A percentile compares a stretch with the other conserved stretches of the same genome.
phyloP scores from a whole-genome alignment of 1,140 invertebrate genomes.

The Propsilocerus akamusi region DNA sequence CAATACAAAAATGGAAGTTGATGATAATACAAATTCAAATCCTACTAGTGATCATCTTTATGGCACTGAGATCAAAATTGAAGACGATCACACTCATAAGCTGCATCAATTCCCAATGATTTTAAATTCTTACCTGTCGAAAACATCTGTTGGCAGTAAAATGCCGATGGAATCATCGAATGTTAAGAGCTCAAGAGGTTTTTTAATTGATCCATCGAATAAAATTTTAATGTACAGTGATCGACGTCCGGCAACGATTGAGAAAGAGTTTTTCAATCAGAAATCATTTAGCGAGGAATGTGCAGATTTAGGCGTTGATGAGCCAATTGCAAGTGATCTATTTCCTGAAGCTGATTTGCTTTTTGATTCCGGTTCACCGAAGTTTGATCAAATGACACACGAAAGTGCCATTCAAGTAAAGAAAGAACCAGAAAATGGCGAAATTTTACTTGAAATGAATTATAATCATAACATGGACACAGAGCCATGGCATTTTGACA shows the following conservation, averaged over 20 bases:
- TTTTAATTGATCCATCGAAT: neutral
- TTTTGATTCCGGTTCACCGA: slow-evolving; percentile 26
- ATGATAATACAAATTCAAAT: neutral
- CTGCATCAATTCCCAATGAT: neutral
- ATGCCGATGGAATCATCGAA: neutral
- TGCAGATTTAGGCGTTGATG: slow-evolving; percentile 55
- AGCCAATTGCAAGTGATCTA: slow-evolving; percentile 53
- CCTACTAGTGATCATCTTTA: neutral
- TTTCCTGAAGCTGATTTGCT: slow-evolving; percentile 55
- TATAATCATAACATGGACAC: neutral
- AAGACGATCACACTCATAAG: neutral
- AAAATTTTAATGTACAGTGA: slow-evolving; percentile 10
- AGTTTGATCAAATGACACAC: neutral
- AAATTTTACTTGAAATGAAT: neutral
- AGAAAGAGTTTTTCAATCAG: slow-evolving; percentile 35
- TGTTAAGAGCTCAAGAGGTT: neutral
- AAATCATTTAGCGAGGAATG: slow-evolving; percentile 58
- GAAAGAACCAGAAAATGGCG: neutral
- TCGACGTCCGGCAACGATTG: slow-evolving; percentile 28
- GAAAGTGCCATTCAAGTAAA: neutral
- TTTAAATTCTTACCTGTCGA: neutral
- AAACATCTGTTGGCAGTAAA: neutral
- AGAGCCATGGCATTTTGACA: neutral
- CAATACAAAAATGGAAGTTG: slow-evolving; percentile 2
- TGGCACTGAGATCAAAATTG: too few relatives aligned